Evolutionary conservation across 2,113 vertebrate genomes (phyloP), one percentile per base, ranked within the genome.

Genomic region (Mobula hypostoma): DNA sequence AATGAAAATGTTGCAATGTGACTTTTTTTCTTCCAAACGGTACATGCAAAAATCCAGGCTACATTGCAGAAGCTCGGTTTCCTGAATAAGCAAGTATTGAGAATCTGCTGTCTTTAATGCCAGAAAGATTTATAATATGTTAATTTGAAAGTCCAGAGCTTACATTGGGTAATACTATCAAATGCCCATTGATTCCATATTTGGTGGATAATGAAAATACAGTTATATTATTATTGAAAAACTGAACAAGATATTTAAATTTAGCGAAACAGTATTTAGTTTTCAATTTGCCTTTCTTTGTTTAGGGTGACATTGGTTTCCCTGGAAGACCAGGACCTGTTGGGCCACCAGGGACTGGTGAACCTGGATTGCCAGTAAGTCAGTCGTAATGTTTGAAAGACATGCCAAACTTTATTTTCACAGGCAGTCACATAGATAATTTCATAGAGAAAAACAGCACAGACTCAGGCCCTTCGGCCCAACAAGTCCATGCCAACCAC

Each of bases 311-410:
- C 94, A 95, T 95, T 0, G 98, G 98, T 94, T 96, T 97, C 95
- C 97, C 96, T 95, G 98, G 98, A 48, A 96, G 98, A 95, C 94
- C 96, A 0, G 98, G 98, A 32, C 98, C 98, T 83, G 95, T 94
- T 94, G 98, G 98, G 68, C 98, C 97, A 61, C 96, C 96, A 0
- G 98, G 98, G 85, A 77, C 97, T 94, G 98, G 98, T 94, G 98
- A 98, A 96, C 96, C 96, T 61, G 98, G 98, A 95, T 95, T 95
- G 94, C 96, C 94, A 96, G 98, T 99, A 96, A 95, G 98, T 97
- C 94, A 19, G 21, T 19, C 74, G 66, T 66, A 29, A n/a, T 7
- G n/a, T 66, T 32, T 90, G n/a, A 68, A 63, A n/a, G 29, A n/a
- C 5, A 7, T 66, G 61, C 15, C 85, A n/a, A 63, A 32, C 15